These are phyloP conservation scores for Lissonota sp. DNA, from an alignment of 2,888 invertebrate genomes.

Conservation along the genomic window DNA sequence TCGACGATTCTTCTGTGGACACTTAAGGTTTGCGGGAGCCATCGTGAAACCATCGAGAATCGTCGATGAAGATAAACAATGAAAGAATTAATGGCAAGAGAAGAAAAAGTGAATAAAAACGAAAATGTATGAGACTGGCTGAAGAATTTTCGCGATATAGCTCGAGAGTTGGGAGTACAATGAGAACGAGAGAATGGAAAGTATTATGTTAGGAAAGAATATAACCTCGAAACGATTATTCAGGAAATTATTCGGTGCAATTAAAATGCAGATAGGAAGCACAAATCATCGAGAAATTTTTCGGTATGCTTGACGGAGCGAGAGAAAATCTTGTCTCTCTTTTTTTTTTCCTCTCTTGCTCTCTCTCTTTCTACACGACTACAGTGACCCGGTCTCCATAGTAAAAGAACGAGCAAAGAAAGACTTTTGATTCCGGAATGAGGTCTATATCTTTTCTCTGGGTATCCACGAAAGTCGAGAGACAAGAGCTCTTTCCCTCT, in stretches of 20 bases:
- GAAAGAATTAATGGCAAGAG: conserved; percentile 13
- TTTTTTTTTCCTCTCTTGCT: conserved; percentile 24
- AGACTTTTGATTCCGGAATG: conserved; percentile 45
- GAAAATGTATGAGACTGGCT: conserved; percentile 46
- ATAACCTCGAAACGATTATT: conserved; percentile 75
- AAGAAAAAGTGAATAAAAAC: conserved; percentile 37
- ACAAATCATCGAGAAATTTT: conserved; percentile 82
- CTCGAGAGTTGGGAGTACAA: conserved; percentile 43
- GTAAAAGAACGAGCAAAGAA: conserved; percentile 21
- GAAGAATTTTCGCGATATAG: conserved; percentile 40
- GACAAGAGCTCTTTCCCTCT: conserved; percentile 51
- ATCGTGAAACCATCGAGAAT: conserved; percentile 48
- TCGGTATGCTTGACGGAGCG: conserved; percentile 69
- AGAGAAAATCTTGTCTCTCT: conserved; percentile 37
- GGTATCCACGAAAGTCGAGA: conserved; percentile 37
- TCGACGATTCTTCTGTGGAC: conserved; percentile 19
- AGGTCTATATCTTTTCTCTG: conserved; percentile 47
- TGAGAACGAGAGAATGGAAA: conserved; percentile 57
- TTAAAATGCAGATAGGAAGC: conserved; percentile 83
- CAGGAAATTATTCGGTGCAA: conserved; percentile 82
- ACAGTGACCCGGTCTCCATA: not conserved
- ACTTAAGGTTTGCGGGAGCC: conserved; percentile 27
- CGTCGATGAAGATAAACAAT: conserved; percentile 48
- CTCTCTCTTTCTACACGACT: conserved; percentile 27
- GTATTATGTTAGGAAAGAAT: conserved; percentile 64